Evolutionary conservation across 2,113 vertebrate genomes (phyloP), one percentile per base, ranked within the genome.

Genomic region (Columbina picui): DNA sequence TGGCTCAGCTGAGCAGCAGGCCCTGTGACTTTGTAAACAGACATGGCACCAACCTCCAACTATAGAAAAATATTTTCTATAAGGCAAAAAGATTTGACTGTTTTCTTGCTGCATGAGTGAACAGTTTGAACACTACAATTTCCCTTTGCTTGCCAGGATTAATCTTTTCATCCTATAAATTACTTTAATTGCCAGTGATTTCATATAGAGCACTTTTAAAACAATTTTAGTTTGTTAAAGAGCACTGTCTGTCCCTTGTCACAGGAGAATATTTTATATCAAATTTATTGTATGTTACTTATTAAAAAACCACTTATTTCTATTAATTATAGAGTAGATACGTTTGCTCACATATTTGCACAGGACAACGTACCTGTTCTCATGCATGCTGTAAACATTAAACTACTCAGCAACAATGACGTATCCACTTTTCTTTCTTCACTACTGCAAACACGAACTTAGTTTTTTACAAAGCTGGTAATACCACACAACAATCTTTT

Each of bases 371-470:
- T 57, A 68, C 26, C 34, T 93, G 32, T 79, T 93, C 50, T 89
- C 7, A 12, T 53, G 65, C 57, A 68, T 30, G 73, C 53, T 83
- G 49, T 73, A 60, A 84, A 64, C 23, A 52, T 56, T 10, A 50
- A 9, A 17, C 90, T 94, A n/a, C 74, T 68, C 63, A 90, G 71
- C 43, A 43, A 47, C 70, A 70, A 45, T 29, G 63, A 32, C 9
- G 19, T 76, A 81, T 64, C 39, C 26, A 56, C 45, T 89, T 88
- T 88, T 94, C 55, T 91, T 94, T 88, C 57, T 89, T 91, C 55
- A 49, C 45, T 30, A 32, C 56, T 68, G 49, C 78, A 94, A 94
- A 85, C 20, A 70, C 47, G 79, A 41, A 78, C 75, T 87, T 86
- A 56, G 17, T 88, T 93, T 94, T 67, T 64, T 57, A 65, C 56